A percentile compares a stretch with the other conserved stretches of the same genome.
These are phyloP conservation scores for Agriopis aurantiaria DNA, from an alignment of 2,888 invertebrate genomes.

Conservation along the genomic window DNA sequence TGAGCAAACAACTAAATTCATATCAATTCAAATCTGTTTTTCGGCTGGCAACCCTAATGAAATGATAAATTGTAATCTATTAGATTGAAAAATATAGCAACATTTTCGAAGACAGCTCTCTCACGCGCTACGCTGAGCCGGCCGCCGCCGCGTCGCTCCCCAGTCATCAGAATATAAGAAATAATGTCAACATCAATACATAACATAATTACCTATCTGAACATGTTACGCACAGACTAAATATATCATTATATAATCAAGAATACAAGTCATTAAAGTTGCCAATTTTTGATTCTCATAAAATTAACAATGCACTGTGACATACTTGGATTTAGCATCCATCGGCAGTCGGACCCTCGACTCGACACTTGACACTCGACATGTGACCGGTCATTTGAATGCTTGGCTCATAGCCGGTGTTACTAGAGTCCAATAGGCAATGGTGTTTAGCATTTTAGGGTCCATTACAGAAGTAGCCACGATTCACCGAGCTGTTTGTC, in stretches of 20 bases:
- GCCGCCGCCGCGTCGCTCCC: conserved; percentile 1
- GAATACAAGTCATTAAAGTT: conserved; percentile 17
- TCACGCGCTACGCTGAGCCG: neutral
- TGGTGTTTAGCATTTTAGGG: neutral
- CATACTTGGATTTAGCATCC: neutral
- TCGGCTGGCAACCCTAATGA: conserved; percentile 23
- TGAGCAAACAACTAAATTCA: conserved; percentile 8
- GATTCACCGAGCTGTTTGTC: neutral
- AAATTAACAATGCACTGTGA: conserved; percentile 16
- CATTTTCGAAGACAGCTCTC: neutral
- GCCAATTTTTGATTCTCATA: conserved; percentile 12
- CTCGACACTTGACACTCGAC: neutral
- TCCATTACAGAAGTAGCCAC: neutral
- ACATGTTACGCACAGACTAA: neutral
- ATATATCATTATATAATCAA: conserved; percentile 6
- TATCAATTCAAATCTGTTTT: conserved; percentile 7
- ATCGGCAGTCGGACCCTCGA: neutral
- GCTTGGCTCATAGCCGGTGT: neutral
- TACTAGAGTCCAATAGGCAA: neutral
- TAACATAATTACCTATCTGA: neutral
- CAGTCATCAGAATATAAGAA: neutral
- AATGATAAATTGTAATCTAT: neutral
- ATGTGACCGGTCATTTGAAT: neutral
- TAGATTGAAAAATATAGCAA: neutral
- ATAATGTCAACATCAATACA: neutral